These are phyloP conservation scores for Ornithoptera priamus DNA, from an alignment of 2,888 invertebrate genomes.

Conservation along the genomic window DNA sequence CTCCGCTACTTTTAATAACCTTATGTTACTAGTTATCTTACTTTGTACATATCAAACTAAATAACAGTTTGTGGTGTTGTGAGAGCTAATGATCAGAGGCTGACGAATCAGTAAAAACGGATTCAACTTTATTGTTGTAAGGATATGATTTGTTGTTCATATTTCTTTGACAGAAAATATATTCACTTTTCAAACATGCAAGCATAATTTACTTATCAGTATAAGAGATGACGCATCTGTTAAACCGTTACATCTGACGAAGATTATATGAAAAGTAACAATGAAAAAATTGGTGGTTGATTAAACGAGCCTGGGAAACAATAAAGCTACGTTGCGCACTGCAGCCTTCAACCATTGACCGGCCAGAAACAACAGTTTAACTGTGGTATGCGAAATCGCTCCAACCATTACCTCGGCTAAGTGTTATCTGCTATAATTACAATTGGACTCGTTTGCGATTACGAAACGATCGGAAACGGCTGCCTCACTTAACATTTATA, in stretches of 20 bases:
- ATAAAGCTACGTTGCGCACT: conserved; percentile 35
- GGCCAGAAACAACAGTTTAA: conserved; percentile 43
- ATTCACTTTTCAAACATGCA: background rate
- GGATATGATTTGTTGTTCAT: too few relatives aligned
- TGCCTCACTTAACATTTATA: conserved; percentile 29
- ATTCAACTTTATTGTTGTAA: too few relatives aligned
- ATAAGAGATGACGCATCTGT: background rate
- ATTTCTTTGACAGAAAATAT: background rate
- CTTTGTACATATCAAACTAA: too few relatives aligned
- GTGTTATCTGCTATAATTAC: conserved; percentile 46
- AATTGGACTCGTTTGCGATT: conserved; percentile 36
- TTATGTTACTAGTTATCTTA: too few relatives aligned
- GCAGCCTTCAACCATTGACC: conserved; percentile 58
- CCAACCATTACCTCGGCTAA: conserved; percentile 43
- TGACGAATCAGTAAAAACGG: too few relatives aligned
- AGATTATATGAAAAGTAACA: conserved; percentile 21
- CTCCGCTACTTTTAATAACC: too few relatives aligned
- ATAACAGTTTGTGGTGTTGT: too few relatives aligned
- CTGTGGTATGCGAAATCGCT: conserved; percentile 54
- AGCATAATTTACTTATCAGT: background rate
- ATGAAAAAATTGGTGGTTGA: conserved; percentile 19
- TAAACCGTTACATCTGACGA: conserved; percentile 15
- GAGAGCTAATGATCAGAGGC: too few relatives aligned
- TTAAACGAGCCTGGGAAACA: conserved; percentile 37
- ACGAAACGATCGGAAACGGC: conserved; percentile 29